phyloP scores from a whole-genome alignment of 2,888 invertebrate genomes.

The Lepeophtheirus nordmannii region DNA sequence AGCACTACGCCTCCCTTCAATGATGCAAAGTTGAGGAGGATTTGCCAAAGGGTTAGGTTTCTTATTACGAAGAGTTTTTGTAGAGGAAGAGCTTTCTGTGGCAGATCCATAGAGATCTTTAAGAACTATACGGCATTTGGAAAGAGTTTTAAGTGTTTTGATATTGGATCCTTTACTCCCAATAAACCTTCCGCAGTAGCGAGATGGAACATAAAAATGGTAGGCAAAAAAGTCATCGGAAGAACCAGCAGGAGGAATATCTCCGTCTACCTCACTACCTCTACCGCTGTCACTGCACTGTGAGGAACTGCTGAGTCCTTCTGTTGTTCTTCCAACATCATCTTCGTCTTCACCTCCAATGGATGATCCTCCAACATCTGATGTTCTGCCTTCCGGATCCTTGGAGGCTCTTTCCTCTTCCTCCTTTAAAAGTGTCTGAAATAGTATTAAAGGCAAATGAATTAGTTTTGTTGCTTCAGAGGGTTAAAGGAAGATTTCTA shows the following conservation, averaged over 20 bases:
- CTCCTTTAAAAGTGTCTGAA: neutral
- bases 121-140: slow-evolving; percentile 7
- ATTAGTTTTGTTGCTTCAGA: too few species aligned
- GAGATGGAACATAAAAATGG: slow-evolving; percentile 13
- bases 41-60: neutral
- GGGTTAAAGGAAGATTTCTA: too few species aligned
- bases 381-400: neutral
- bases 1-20: slow-evolving; percentile 52
- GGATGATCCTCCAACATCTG: neutral
- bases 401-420: neutral
- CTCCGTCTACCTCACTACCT: slow-evolving; percentile 13
- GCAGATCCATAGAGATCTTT: neutral
- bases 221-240: slow-evolving; percentile 7
- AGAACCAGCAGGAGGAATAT: neutral
- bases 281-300: slow-evolving; percentile 13
- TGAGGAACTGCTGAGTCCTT: neutral
- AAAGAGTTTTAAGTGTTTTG: slow-evolving; percentile 10
- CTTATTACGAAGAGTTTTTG: slow-evolving; percentile 2
- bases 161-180: slow-evolving; percentile 17
- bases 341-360: slow-evolving; percentile 6
- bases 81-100: too few species aligned
- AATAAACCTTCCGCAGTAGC: slow-evolving; percentile 18
- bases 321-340: neutral
- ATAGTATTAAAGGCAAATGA: too few species aligned
- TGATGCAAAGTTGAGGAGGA: slow-evolving; percentile 18